Evolutionary conservation across 2,888 invertebrate genomes (phyloP).

Genomic region (Hylaea fasciaria): DNA sequence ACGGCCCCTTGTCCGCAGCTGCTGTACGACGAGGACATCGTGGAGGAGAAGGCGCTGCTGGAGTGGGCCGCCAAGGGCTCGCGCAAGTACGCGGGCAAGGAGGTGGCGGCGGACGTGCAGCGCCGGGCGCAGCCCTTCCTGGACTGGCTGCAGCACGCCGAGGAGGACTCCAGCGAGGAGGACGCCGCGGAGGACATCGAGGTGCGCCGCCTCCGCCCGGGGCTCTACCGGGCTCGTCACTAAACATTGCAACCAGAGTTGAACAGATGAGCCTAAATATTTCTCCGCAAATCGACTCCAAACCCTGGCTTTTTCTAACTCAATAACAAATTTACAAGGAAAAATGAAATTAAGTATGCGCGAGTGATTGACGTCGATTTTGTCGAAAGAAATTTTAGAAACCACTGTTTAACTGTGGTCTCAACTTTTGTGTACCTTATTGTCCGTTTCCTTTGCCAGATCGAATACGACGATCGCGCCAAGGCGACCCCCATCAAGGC

Average conservation of each 20-base stretch:
- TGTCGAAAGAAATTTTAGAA: no score
- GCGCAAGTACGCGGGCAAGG: conserved; percentile 97
- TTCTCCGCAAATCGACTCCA: no score
- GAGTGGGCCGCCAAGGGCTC: conserved; percentile 98
- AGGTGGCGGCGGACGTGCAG: conserved; percentile 96
- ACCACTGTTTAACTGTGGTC: no score
- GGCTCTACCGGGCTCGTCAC: no score
- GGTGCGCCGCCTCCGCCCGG: conserved; percentile 61
- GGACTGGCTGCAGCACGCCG: conserved; percentile 98
- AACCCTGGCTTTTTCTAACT: no score
- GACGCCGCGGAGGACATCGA: conserved; percentile 88
- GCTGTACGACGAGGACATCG: conserved; percentile 97
- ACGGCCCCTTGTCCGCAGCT: no score
- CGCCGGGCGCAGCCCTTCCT: conserved; percentile 96
- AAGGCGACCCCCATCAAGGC: conserved; percentile 90
- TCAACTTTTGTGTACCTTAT: no score
- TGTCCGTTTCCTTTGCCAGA: conserved; percentile 72
- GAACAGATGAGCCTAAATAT: no score
- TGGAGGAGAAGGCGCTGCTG: conserved; percentile 96
- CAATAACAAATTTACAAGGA: no score
- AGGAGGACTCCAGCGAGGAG: conserved; percentile 95
- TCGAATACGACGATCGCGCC: conserved; percentile 96
- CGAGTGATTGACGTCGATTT: no score
- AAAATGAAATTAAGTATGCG: no score
- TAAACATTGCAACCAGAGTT: no score